phyloP scores from a whole-genome alignment of 2,888 invertebrate genomes.

The Drosophila kanekoi region DNA sequence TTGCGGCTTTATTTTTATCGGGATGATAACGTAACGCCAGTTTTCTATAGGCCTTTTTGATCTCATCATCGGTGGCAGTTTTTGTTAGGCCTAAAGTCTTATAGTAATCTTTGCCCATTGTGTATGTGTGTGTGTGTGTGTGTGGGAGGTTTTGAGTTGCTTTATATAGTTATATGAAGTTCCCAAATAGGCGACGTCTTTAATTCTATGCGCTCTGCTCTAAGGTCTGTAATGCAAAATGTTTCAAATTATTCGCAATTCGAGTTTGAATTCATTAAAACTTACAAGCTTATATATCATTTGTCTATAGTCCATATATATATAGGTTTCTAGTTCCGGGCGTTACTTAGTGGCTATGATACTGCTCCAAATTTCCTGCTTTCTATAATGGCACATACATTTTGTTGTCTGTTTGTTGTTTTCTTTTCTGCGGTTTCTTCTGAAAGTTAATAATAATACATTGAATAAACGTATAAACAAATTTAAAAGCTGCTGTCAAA shows the following conservation, averaged over 20 bases:
- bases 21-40: constrained; percentile 99
- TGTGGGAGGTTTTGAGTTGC: constrained; percentile 22
- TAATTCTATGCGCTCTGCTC: constrained; percentile 36
- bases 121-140: constrained; percentile 26
- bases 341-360: constrained; percentile 70
- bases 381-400: constrained; percentile 73
- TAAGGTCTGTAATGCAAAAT: constrained; percentile 40
- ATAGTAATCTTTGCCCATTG: constrained; percentile 99
- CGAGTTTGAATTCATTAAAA: not conserved
- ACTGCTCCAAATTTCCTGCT: constrained; percentile 60
- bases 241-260: not conserved
- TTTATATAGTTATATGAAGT: constrained; percentile 31
- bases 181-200: constrained; percentile 29
- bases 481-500: too few relatives aligned
- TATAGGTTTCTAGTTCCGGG: constrained; percentile 28
- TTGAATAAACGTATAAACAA: too few relatives aligned
- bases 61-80: constrained; percentile 97
- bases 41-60: constrained; percentile 98
- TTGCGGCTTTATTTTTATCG: constrained; percentile 98
- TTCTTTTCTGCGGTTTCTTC: constrained; percentile 27
- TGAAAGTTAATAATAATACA: not conserved
- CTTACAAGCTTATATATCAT: constrained; percentile 44
- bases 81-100: constrained; percentile 94
- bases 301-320: constrained; percentile 50
- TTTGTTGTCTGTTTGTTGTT: constrained; percentile 48